These are phyloP conservation scores for Petrolisthes cinctipes DNA, from an alignment of 2,888 invertebrate species.

Conservation along the genomic window DNA sequence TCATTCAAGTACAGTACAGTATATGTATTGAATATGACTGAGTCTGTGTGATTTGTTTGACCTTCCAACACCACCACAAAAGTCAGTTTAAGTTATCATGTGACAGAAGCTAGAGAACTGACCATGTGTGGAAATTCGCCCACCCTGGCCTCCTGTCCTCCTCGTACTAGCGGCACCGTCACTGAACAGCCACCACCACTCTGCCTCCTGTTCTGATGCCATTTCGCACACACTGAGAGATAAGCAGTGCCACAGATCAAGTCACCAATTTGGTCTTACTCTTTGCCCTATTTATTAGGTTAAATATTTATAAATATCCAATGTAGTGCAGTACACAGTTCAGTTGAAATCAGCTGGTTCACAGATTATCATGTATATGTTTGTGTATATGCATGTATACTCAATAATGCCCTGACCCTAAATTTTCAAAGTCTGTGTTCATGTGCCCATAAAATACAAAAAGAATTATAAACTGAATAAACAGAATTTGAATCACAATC, in stretches of 20 bases:
- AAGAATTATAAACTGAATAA: neutral
- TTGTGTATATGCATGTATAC: neutral
- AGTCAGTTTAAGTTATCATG: too few relatives aligned
- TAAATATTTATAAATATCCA: too few relatives aligned
- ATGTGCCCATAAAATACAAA: neutral
- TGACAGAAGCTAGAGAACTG: neutral
- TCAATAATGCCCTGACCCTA: neutral
- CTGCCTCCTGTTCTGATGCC: neutral
- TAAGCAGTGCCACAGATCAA: neutral
- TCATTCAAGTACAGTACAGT: too few relatives aligned
- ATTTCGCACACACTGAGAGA: constrained; percentile 11
- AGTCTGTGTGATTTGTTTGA: too few relatives aligned
- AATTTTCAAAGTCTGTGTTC: too few relatives aligned
- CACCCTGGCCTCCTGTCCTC: neutral
- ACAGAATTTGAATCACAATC: neutral
- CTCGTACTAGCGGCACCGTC: constrained; percentile 8
- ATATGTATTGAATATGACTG: too few relatives aligned
- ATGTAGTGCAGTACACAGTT: too few relatives aligned
- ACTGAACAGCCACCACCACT: neutral
- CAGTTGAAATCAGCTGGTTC: too few relatives aligned
- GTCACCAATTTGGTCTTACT: too few relatives aligned
- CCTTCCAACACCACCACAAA: too few relatives aligned
- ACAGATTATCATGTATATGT: too few relatives aligned
- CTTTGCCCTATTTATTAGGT: too few relatives aligned
- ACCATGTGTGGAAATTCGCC: constrained; percentile 31